Base-by-base conservation (phyloP, 2,797 vertebrate species). In the Coilia nasus region DNA sequence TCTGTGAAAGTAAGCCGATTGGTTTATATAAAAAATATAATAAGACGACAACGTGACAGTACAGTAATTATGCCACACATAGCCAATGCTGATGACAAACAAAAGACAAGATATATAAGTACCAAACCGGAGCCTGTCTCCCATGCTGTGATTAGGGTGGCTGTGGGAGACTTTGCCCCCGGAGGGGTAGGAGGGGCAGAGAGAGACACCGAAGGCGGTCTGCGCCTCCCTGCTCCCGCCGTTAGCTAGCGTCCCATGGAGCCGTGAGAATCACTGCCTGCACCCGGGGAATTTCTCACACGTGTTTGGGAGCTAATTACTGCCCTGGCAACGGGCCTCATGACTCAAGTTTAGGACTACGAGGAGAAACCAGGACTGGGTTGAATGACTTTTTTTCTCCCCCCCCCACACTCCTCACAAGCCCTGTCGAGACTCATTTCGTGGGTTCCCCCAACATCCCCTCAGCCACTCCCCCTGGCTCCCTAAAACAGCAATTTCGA, bases 281-380 rank as follows among this genome's bases (percentile, higher is more conserved):
- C 54, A 50, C 6, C 25, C 82, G 78, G 90, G 89, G 90, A 64
- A 89, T 86, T 89, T 93, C 91, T 92, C 93, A 93, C 90, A 88
- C 84, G 47, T 80, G 81, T 78, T 19, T 67, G 82, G 87, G 84
- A 85, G 62, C 87, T 81, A 62, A 91, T 90, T 88, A 88, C 82
- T 35, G 84, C 17, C 35, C 31, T 19, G 35, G 5, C 31, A 44
- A 6, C 62, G 41, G 85, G 83, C 78, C 54, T 44, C 31, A 80
- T 71, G 86, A 88, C 44, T 83, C 85, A 88, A 84, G 81, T 86
- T 83, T 31, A 81, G 23, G n/a, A 35, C 9, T 41, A 44, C 71
- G 9, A 78, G 71, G 21, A 44, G 17, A 44, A 44, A 78, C 6
- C 71, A 44, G 19, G 17, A 44, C 50, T 1, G 35, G 71, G 71